These are phyloP conservation scores for Brachyptera putata DNA, from an alignment of 2,888 invertebrate genomes.

Conservation along the genomic window DNA sequence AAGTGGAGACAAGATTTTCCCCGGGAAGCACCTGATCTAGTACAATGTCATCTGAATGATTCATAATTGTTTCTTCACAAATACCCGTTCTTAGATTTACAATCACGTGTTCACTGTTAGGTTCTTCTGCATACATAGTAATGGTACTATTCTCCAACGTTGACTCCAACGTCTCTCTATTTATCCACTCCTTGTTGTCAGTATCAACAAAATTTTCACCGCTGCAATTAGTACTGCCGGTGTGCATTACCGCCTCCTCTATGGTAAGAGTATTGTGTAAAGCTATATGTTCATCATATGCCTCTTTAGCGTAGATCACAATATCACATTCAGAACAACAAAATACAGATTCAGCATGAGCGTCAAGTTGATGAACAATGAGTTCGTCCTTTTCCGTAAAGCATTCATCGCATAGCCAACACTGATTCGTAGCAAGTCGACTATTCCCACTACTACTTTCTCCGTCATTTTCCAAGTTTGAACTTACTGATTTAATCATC, in stretches of 20 bases:
- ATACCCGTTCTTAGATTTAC: too few relatives aligned
- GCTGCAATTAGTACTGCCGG: not conserved
- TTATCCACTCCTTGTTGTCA: not conserved
- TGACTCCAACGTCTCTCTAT: not conserved
- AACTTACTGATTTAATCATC: too few relatives aligned
- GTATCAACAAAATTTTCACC: not conserved
- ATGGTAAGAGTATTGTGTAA: not conserved
- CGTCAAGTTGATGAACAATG: constrained; percentile 24
- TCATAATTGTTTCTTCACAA: too few relatives aligned
- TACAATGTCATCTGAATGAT: too few relatives aligned
- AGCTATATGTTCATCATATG: not conserved
- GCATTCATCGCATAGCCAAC: constrained; percentile 20
- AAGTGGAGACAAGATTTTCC: too few relatives aligned
- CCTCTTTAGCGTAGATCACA: not conserved
- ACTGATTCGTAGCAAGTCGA: not conserved
- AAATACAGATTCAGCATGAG: constrained; percentile 26
- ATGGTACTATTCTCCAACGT: not conserved
- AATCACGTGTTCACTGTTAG: too few relatives aligned
- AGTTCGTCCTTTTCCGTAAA: constrained; percentile 24
- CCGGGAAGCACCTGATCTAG: too few relatives aligned
- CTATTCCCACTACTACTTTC: too few relatives aligned
- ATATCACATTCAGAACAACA: constrained; percentile 27
- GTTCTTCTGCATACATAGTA: too few relatives aligned
- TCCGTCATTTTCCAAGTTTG: too few relatives aligned
- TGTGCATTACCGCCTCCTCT: not conserved